These are phyloP conservation scores for Hippoglossus stenolepis DNA, from an alignment of 2,113 vertebrate genomes.

Conservation along the genomic window DNA sequence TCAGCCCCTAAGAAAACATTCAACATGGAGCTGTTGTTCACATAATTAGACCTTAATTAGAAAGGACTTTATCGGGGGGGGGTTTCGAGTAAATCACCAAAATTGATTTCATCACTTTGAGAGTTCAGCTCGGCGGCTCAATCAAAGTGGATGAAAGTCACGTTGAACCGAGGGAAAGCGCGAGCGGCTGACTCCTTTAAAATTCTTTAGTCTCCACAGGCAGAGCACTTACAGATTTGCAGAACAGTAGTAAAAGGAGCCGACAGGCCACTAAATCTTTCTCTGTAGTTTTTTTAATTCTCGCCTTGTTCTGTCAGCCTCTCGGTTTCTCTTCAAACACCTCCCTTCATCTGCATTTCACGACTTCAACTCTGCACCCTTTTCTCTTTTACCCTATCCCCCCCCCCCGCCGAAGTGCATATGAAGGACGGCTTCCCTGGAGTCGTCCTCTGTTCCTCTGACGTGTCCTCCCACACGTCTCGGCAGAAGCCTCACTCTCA, in stretches of 20 bases:
- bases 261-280: background rate
- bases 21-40: slow-evolving; percentile 33
- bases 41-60: slow-evolving; percentile 48
- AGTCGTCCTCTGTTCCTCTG: background rate
- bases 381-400: background rate
- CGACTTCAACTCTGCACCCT: background rate
- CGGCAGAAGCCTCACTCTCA: background rate
- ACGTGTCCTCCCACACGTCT: slow-evolving; percentile 1
- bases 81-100: slow-evolving; percentile 33
- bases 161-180: slow-evolving; percentile 15
- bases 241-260: background rate
- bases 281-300: background rate
- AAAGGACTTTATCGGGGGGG: slow-evolving; percentile 12
- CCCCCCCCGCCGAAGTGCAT: background rate
- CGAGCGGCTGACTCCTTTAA: slow-evolving; percentile 16
- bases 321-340: background rate
- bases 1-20: background rate
- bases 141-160: slow-evolving; percentile 19
- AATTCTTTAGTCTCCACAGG: slow-evolving; percentile 11
- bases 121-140: slow-evolving; percentile 38
- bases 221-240: background rate
- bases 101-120: slow-evolving; percentile 54
- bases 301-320: background rate
- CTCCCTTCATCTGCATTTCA: background rate
- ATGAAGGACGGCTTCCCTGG: slow-evolving; percentile 7